Base-by-base conservation (phyloP, 2,113 vertebrate species). In the Anas platyrhynchos region DNA sequence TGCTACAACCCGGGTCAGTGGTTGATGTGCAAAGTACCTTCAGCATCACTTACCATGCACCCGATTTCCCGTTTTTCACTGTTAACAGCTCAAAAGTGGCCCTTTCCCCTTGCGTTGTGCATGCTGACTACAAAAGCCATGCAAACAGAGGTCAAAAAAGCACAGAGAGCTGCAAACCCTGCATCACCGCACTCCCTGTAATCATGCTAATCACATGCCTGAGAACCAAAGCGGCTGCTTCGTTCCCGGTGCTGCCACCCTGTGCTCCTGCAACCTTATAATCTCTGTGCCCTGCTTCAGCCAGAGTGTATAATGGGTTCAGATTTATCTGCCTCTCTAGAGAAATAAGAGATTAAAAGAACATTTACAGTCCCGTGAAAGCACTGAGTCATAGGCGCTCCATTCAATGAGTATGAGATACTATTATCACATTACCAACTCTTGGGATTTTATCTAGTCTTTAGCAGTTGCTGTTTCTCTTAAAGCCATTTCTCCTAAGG, bases 261-360 rank as follows among this genome's bases (percentile, higher is more conserved):
- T 15, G 16, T 58, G 17, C 48, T 38, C 17, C 54, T 44, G 29
- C 4, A 1, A 26, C 8, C 68, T 56, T 5, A 31, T n/a, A 62
- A 92, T 85, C 89, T 43, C 81, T 13, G 58, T 36, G 87, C 58
- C 81, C 71, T 93, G 67, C 69, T 78, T 87, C 83, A 66, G 75
- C 50, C 86, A 31, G 77, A 41, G 71, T 8, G 1, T 25, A 27
- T 69, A 89, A 94, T 20, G 44, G 89, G 58, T 11, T 89, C 81
- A 92, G 78, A 92, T 94, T 95, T 94, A 94, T 95, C 91, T 94
- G 78, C 32, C 89, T 92, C 91, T 89, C 95, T 22, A 50, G 84
- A 93, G 93, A 87, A 91, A 83, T 58, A 89, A 74, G 78, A 89
- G 78, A 95, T 94, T 94, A 92, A 93, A 96, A 97, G 96, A 81